Conservation (phyloP, 1,140 invertebrate genomes). For the Drosophila kurseongensis region DNA sequence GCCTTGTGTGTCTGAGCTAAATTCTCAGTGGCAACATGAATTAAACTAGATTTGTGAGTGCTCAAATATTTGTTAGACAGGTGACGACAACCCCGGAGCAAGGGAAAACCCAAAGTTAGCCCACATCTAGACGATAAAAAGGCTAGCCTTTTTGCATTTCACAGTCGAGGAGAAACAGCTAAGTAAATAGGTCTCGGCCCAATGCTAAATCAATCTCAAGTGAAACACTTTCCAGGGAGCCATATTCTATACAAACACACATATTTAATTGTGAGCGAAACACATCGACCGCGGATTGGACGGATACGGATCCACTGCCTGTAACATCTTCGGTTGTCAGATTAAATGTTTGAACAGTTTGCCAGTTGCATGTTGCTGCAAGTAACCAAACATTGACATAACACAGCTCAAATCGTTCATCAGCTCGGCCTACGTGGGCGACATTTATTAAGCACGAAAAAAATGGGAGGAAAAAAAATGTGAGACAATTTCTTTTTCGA, state of each 20-base stretch:
- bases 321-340: slow-evolving; percentile 75
- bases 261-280: slow-evolving; percentile 69
- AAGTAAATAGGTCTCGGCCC: slow-evolving; percentile 44
- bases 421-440: slow-evolving; percentile 56
- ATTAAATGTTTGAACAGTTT: slow-evolving; percentile 82
- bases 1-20: slow-evolving; percentile 62
- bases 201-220: slow-evolving; percentile 82
- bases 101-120: slow-evolving; percentile 56
- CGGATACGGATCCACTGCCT: slow-evolving; percentile 11
- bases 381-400: slow-evolving; percentile 68
- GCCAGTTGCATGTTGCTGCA: slow-evolving; percentile 59
- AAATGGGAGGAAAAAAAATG: slow-evolving; percentile 15
- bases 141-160: slow-evolving; percentile 30
- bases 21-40: slow-evolving; percentile 65
- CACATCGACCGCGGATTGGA: slow-evolving; percentile 47
- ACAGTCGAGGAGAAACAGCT: slow-evolving; percentile 58
- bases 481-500: slow-evolving; percentile 62
- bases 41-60: slow-evolving; percentile 80
- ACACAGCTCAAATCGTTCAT: slow-evolving; percentile 53
- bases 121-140: background rate
- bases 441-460: slow-evolving; percentile 63
- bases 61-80: slow-evolving; percentile 65
- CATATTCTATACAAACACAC: background rate
- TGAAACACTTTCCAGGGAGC: slow-evolving; percentile 30
- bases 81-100: slow-evolving; percentile 22